These are phyloP conservation scores for Xylota sylvarum DNA, from an alignment of 2,888 invertebrate genomes.

Conservation along the genomic window DNA sequence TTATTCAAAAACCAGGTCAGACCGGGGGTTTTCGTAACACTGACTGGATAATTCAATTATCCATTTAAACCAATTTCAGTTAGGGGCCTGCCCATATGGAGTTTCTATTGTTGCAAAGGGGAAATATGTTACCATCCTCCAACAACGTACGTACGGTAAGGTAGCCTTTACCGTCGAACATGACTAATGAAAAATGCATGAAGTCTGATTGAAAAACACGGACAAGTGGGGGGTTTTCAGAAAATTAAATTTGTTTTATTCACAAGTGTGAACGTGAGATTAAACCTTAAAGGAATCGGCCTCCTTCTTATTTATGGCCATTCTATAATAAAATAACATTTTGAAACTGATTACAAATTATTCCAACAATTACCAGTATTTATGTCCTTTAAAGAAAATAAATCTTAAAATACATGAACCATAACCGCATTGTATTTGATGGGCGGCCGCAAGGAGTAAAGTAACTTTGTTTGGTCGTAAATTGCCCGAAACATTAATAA, in stretches of 20 bases:
- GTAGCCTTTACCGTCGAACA: conserved; percentile 5
- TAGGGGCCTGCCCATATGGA: background rate
- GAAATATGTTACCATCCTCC: conserved; percentile 15
- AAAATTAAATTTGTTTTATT: conserved; percentile 48
- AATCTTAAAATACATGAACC: conserved; percentile 30
- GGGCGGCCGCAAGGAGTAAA: background rate
- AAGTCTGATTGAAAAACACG: conserved; percentile 53
- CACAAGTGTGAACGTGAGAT: conserved; percentile 35
- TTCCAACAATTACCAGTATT: background rate
- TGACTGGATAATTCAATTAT: conserved; percentile 53
- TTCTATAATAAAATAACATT: background rate
- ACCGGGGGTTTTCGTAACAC: background rate
- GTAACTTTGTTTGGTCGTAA: conserved; percentile 17
- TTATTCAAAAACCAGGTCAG: conserved; percentile 7
- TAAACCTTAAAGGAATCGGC: background rate
- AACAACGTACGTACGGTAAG: conserved; percentile 10
- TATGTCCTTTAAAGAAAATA: conserved; percentile 21
- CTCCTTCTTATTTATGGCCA: background rate
- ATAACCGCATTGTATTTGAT: conserved; percentile 6
- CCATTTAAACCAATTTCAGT: conserved; percentile 36
- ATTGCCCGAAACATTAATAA: conserved; percentile 40
- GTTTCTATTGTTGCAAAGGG: conserved; percentile 29
- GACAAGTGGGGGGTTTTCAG: conserved; percentile 17
- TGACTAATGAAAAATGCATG: conserved; percentile 44
- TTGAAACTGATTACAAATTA: conserved; percentile 1